Evolutionary conservation across 2,797 vertebrate genomes (phyloP).

Genomic region (Enteromius trimaculatus): DNA sequence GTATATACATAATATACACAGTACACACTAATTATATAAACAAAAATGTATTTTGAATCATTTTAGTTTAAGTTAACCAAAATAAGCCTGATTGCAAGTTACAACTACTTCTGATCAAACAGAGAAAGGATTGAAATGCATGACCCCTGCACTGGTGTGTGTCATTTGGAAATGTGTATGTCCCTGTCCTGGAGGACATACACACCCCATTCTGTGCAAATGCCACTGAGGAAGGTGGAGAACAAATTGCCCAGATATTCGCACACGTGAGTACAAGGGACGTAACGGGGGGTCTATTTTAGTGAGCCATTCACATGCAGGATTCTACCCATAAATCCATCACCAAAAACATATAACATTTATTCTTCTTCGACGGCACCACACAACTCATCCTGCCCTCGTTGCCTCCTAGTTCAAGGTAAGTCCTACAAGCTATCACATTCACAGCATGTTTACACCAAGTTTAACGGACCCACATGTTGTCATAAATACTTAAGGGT

Average conservation of each 20-base stretch:
- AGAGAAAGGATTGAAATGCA: not conserved
- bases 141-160: constrained; percentile 47
- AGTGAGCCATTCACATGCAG: constrained; percentile 74
- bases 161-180: constrained; percentile 34
- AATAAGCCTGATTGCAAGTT: not conserved
- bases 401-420: constrained; percentile 68
- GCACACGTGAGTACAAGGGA: constrained; percentile 68
- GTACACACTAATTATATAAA: not conserved
- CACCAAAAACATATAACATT: constrained; percentile 68
- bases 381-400: constrained; percentile 53
- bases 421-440: constrained; percentile 58
- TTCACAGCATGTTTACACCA: not conserved
- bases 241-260: constrained; percentile 68
- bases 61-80: not conserved
- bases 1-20: no score
- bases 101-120: not conserved
- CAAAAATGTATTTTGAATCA: not conserved
- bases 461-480: not conserved
- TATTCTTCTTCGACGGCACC: constrained; percentile 62
- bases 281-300: constrained; percentile 72
- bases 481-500: constrained; percentile 9
- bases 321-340: constrained; percentile 70
- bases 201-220: constrained; percentile 28
- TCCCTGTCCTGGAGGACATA: not conserved
- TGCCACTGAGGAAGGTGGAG: constrained; percentile 68